Conservation (phyloP, 2,888 invertebrate genomes). For the Nymphalis urticae region DNA sequence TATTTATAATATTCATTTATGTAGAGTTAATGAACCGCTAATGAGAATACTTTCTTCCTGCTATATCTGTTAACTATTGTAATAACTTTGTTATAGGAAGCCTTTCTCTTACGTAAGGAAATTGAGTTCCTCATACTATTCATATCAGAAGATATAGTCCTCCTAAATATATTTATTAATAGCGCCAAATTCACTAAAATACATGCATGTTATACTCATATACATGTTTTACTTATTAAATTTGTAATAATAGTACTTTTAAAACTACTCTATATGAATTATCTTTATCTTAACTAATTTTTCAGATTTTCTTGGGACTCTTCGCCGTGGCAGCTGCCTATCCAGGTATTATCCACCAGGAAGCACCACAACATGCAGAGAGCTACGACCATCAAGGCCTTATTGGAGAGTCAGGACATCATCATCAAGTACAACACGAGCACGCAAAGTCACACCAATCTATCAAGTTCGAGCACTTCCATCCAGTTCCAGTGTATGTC, state of each 20-base stretch:
- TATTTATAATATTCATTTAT: slow-evolving; percentile 30
- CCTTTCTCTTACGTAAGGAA: slow-evolving; percentile 61
- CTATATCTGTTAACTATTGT: slow-evolving; percentile 41
- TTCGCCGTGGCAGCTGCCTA: slow-evolving; percentile 71
- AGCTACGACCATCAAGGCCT: slow-evolving; percentile 66
- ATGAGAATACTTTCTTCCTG: slow-evolving; percentile 53
- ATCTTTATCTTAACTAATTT: slow-evolving; percentile 32
- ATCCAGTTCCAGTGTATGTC: slow-evolving; percentile 85
- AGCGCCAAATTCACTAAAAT: not conserved
- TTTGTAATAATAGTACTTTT: no score
- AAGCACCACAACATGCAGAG: slow-evolving; percentile 65
- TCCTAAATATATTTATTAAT: not conserved
- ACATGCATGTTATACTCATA: no score
- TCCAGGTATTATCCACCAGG: slow-evolving; percentile 73
- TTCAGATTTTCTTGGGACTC: slow-evolving; percentile 76
- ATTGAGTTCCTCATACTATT: slow-evolving; percentile 49
- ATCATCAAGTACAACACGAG: slow-evolving; percentile 83
- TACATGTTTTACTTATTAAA: no score
- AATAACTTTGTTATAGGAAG: slow-evolving; percentile 54
- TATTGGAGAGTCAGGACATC: slow-evolving; percentile 78
- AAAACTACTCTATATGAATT: not conserved
- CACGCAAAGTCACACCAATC: slow-evolving; percentile 87
- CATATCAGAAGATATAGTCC: slow-evolving; percentile 20
- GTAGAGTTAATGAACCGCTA: slow-evolving; percentile 50
- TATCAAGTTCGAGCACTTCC: slow-evolving; percentile 86